Percentiles rank a stretch among this genome's conserved stretches.
Evolutionary conservation across 2,113 vertebrate species (phyloP).

Genomic region (Cynoglossus semilaevis): DNA sequence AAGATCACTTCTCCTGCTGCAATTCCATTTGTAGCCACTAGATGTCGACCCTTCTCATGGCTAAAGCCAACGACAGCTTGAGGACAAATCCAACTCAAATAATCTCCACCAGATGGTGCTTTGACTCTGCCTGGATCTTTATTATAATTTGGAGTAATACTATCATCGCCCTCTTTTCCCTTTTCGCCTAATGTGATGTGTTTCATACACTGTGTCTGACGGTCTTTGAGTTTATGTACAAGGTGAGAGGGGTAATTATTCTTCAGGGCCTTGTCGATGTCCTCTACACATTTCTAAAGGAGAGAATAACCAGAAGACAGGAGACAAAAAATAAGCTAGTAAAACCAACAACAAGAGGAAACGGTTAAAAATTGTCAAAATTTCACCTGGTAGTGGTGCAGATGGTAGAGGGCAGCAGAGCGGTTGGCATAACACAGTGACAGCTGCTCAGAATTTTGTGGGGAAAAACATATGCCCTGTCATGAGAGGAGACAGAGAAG

Average conservation of each 20-base stretch:
- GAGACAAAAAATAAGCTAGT: background rate
- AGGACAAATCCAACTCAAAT: conserved; percentile 59
- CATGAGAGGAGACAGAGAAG: conserved; percentile 27
- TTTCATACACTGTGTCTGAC: conserved; percentile 79
- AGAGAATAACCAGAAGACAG: background rate
- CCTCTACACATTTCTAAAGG: conserved; percentile 82
- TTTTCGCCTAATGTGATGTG: conserved; percentile 48
- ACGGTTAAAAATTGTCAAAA: background rate
- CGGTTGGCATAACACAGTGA: conserved; percentile 91
- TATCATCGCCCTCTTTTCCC: conserved; percentile 1
- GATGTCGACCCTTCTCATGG: conserved; percentile 81
- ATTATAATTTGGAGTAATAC: conserved; percentile 17
- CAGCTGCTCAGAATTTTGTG: conserved; percentile 74
- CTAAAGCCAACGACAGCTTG: conserved; percentile 72
- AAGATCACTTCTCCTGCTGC: conserved; percentile 83
- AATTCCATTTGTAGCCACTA: conserved; percentile 79
- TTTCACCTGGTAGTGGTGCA: conserved; percentile 72
- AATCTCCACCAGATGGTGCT: conserved; percentile 1
- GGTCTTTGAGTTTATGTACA: conserved; percentile 80
- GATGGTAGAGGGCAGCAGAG: conserved; percentile 85
- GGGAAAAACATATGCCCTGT: conserved; percentile 83
- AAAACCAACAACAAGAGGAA: no score
- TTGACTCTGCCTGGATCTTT: conserved; percentile 10
- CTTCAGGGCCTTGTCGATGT: conserved; percentile 79
- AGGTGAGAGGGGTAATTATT: conserved; percentile 83